phyloP scores from a whole-genome alignment of 2,888 invertebrate species.

The Colostygia pectinataria region DNA sequence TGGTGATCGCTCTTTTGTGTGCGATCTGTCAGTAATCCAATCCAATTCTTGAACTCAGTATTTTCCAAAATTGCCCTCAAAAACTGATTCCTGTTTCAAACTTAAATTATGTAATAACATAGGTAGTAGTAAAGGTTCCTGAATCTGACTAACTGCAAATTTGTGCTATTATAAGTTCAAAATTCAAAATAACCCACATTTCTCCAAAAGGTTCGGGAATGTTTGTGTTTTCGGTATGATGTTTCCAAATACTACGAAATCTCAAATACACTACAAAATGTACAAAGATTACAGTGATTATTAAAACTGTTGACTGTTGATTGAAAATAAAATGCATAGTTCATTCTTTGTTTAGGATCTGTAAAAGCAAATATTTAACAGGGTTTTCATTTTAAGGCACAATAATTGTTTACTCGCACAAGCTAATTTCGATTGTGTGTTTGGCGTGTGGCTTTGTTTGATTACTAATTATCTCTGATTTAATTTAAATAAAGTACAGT shows the following conservation, averaged over 20 bases:
- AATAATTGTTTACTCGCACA: constrained; percentile 16
- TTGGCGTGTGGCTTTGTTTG: constrained; percentile 9
- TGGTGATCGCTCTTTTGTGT: too few species aligned
- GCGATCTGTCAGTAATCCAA: too few species aligned
- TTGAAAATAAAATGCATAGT: constrained; percentile 13
- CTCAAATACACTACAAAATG: constrained; percentile 4
- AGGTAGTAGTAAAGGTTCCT: too few species aligned
- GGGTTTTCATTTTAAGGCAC: constrained; percentile 13
- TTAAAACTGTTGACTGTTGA: neutral
- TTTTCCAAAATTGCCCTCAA: too few species aligned
- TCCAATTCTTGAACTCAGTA: too few species aligned
- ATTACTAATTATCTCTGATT: constrained; percentile 9
- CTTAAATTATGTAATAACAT: too few species aligned
- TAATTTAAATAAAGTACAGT: constrained; percentile 6
- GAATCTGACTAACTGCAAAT: too few species aligned
- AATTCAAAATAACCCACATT: neutral
- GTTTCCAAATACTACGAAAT: neutral
- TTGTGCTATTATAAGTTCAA: neutral
- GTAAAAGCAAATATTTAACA: constrained; percentile 18
- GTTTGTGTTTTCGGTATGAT: neutral
- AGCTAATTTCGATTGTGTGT: constrained; percentile 10
- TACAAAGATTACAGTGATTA: constrained; percentile 1
- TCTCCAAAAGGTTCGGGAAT: constrained; percentile 1
- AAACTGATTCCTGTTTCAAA: too few species aligned
- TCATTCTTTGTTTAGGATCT: constrained; percentile 16